Evolutionary conservation across 2,797 vertebrate species (phyloP), one percentile per base, ranked within the genome.

Genomic region (Gadopsis marmoratus): DNA sequence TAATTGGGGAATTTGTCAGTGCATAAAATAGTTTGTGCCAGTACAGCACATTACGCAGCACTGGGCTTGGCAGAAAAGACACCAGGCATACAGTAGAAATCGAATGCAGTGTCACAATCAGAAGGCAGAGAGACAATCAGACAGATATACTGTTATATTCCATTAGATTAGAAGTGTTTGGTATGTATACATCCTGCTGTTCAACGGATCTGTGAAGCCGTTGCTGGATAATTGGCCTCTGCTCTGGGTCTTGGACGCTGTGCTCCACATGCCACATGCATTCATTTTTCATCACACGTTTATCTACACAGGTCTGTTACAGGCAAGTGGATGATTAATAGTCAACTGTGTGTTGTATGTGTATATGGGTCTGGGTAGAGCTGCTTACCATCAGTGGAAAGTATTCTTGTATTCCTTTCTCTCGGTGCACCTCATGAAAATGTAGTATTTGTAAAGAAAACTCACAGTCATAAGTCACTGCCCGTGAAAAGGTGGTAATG

Each of bases 251-350:
- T 60, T 37, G 39, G 73, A 47, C 58, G 4, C 54, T 53, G 35
- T 45, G 45, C 73, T 72, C 37, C 71, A 84, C 68, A 64, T 63
- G 70, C 62, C 59, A 61, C 61, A 59, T 16, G 14, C 74, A 86
- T 86, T 67, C 79, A 72, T 58, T 61, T 75, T 87, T 78, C 53
- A 79, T 84, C 61, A 64, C 70, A 83, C 74, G 51, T 71, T 83
- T 21, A 81, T 69, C 68, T 68, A 50, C 78, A 86, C 53, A 71
- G 8, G 41, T 53, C 63, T 33, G 5, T 81, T 63, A 35, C 48
- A 59, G 31, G 39, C 21, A 79, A 64, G 68, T 61, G 41, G 67
- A 50, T 50, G 33, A 54, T 76, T 48, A 55, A 77, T 66, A 58
- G n/a, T 66, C 58, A n/a, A n/a, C 5, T 66, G 39, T 55, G 23